These are phyloP conservation scores for Rhinoraja longicauda DNA, from an alignment of 2,797 vertebrate genomes.

Conservation along the genomic window DNA sequence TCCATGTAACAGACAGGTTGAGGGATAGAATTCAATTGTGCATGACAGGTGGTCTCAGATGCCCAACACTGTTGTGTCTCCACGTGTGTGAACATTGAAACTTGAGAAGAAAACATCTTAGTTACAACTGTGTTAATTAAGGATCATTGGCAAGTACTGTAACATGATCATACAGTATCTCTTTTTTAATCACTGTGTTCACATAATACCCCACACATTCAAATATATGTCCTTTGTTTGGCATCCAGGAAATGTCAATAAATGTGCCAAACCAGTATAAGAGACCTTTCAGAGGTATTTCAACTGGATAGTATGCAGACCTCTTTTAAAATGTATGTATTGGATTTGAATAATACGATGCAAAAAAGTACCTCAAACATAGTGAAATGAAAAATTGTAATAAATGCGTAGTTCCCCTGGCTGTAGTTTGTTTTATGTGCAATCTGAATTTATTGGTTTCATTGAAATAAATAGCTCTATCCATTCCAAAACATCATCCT, in stretches of 20 bases:
- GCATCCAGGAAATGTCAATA: no score
- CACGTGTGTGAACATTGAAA: neutral
- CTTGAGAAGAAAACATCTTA: neutral
- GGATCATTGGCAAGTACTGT: neutral
- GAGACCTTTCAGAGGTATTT: neutral
- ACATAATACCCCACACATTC: neutral
- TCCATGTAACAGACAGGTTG: neutral
- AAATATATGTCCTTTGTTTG: no score
- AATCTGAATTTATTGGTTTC: neutral
- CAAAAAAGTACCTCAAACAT: neutral
- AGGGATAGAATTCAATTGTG: neutral
- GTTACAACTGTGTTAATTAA: neutral
- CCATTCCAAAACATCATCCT: neutral
- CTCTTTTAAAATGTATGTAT: neutral
- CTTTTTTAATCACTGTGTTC: neutral
- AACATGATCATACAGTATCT: neutral
- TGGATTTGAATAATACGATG: neutral
- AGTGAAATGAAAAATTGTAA: neutral
- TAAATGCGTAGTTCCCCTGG: neutral
- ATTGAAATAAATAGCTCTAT: neutral
- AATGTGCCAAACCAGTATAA: neutral
- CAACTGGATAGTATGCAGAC: neutral
- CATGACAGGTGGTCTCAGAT: neutral
- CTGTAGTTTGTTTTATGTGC: neutral
- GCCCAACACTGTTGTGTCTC: neutral